phyloP scores from a whole-genome alignment of 30 jellyfish, hydroid and myxozoan genomes.

The Aurelia sp. region DNA sequence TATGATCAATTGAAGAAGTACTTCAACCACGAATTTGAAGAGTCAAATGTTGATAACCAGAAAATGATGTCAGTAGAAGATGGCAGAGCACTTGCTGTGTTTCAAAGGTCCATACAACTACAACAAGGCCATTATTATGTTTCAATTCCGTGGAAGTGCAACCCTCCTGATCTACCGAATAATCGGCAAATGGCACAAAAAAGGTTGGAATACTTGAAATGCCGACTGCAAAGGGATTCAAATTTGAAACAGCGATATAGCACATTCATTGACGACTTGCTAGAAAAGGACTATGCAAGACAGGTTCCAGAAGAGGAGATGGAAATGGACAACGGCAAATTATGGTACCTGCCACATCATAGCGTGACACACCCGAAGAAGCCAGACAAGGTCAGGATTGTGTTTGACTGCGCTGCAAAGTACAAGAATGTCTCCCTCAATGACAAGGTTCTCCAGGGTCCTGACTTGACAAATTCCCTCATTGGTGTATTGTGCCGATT shows the following conservation, averaged over 20 bases:
- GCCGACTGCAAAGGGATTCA: too few relatives aligned
- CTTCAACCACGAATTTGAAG: too few relatives aligned
- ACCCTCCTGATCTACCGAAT: constrained; percentile 36
- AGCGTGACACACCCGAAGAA: constrained; percentile 39
- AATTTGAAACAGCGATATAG: constrained; percentile 19
- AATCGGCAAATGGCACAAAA: constrained; percentile 22
- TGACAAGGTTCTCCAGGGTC: constrained; percentile 42
- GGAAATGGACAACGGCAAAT: too few relatives aligned
- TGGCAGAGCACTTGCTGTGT: too few relatives aligned
- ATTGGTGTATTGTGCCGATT: too few relatives aligned
- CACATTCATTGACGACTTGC: constrained; percentile 36
- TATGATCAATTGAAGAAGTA: too few relatives aligned
- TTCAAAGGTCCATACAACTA: constrained; percentile 3
- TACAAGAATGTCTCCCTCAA: too few relatives aligned
- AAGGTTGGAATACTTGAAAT: constrained; percentile 28
- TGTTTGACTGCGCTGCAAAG: too few relatives aligned
- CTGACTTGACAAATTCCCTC: constrained; percentile 27
- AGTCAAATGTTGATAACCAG: constrained; percentile 40
- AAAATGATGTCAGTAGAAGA: constrained; percentile 32
- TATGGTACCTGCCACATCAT: too few relatives aligned
- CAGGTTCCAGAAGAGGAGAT: constrained; percentile 29
- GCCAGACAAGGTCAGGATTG: constrained; percentile 21
- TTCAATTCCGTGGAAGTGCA: constrained; percentile 16
- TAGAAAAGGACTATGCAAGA: constrained; percentile 29
- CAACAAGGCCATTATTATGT: constrained; percentile 24